Percentiles rank a stretch among this genome's conserved stretches.
These are phyloP conservation scores for Cephus pygmeus DNA, from an alignment of 2,888 invertebrate genomes.

Conservation along the genomic window DNA sequence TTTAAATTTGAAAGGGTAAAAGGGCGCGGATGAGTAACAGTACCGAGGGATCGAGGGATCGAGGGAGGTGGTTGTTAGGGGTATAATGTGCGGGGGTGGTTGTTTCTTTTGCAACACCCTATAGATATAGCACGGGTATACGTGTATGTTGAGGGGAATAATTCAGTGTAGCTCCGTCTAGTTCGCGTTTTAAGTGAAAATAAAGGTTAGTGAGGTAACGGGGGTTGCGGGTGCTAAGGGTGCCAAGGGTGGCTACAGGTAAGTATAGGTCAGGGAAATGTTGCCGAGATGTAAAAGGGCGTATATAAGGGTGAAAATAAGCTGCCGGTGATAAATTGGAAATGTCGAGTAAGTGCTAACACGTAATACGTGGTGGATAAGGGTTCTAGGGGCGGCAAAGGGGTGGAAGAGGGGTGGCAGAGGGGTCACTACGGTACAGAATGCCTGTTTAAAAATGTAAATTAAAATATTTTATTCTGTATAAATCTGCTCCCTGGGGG, in stretches of 20 bases:
- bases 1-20: neutral
- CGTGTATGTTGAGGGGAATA: neutral
- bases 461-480: slow-evolving; percentile 52
- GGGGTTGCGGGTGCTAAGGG: neutral
- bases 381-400: slow-evolving; percentile 4
- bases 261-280: neutral
- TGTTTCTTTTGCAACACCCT: neutral
- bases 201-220: neutral
- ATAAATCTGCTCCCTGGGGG: slow-evolving; percentile 31
- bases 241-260: neutral
- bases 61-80: neutral
- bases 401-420: neutral
- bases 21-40: neutral
- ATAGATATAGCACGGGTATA: neutral
- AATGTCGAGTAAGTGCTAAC: slow-evolving; percentile 27
- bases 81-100: neutral
- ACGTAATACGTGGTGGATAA: slow-evolving; percentile 15
- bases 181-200: neutral
- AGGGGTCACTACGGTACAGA: slow-evolving; percentile 14
- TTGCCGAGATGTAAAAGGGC: neutral
- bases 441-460: slow-evolving; percentile 51
- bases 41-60: neutral
- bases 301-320: slow-evolving; percentile 35
- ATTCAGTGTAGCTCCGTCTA: neutral
- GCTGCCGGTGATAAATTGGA: slow-evolving; percentile 47